Percentiles rank a stretch among this genome's conserved stretches.
Conservation (phyloP, 2,797 vertebrate species). For the Caiman crocodilus region DNA sequence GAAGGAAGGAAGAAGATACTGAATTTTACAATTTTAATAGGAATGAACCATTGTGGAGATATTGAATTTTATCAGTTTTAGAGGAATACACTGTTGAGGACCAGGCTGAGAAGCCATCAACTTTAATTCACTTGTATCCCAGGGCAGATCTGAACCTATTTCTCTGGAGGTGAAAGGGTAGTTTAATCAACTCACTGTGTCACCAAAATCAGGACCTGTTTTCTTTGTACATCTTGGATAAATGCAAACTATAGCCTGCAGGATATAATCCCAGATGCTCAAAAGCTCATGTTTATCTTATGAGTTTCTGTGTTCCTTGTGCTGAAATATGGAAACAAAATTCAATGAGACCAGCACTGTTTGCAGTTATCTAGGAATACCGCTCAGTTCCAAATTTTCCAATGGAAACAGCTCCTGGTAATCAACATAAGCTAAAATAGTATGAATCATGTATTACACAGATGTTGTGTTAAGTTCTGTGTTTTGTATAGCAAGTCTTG, state of each 20-base stretch:
- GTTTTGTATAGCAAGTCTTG: not conserved
- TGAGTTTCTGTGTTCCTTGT: not conserved
- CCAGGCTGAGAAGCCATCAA: not conserved
- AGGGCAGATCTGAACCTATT: conserved; percentile 22
- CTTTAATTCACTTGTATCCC: conserved; percentile 60
- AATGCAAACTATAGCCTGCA: not conserved
- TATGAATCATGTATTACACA: not conserved
- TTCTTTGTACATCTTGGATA: rapidly evolving
- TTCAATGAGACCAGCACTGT: rapidly evolving
- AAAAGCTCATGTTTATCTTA: conserved; percentile 56
- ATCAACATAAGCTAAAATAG: not conserved
- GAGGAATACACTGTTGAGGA: conserved; percentile 37
- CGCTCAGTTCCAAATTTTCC: not conserved
- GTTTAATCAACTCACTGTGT: conserved; percentile 29
- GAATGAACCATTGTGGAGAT: conserved; percentile 29
- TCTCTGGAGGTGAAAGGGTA: conserved; percentile 38
- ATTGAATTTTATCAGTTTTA: conserved; percentile 1
- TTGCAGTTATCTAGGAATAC: not conserved
- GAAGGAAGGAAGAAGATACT: not conserved
- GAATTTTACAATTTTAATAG: conserved; percentile 12
- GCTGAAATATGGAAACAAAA: not conserved
- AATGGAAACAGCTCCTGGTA: not conserved
- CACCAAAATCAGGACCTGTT: not conserved
- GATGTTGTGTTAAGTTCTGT: not conserved
- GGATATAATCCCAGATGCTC: conserved; percentile 1